Evolutionary conservation across 2,797 vertebrate species (phyloP).

Genomic region (Micropoecilia bifurca): DNA sequence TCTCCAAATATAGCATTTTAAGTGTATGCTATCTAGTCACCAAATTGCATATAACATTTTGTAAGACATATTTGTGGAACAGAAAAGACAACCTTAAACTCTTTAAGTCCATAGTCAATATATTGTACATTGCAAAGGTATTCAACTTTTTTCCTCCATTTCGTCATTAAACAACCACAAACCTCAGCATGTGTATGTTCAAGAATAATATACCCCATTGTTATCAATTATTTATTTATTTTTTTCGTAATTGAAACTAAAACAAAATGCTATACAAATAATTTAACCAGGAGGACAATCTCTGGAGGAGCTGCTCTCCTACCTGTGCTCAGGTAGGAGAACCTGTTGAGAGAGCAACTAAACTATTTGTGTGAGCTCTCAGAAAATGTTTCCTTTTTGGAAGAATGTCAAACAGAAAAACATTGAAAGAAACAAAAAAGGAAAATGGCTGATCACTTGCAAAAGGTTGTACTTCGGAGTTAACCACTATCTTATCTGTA

Average conservation of each 20-base stretch:
- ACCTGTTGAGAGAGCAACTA: neutral
- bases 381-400: neutral
- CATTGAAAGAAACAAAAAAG: neutral
- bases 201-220: neutral
- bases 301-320: neutral
- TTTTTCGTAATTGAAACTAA: neutral
- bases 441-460: neutral
- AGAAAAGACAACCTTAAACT: neutral
- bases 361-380: neutral
- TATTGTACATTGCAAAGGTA: too few species aligned
- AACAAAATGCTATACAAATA: neutral
- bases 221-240: neutral
- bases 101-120: neutral
- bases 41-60: neutral
- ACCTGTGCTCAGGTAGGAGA: neutral
- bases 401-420: neutral
- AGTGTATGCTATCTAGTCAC: neutral
- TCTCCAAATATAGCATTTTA: neutral
- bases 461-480: neutral
- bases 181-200: neutral
- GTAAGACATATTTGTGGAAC: neutral
- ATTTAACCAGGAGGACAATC: neutral
- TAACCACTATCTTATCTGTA: neutral
- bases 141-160: neutral
- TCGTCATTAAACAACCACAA: neutral